Evolutionary conservation across 1,140 invertebrate species (phyloP), one percentile per base, ranked within the genome.

Genomic region (Caerostris extrusa): DNA sequence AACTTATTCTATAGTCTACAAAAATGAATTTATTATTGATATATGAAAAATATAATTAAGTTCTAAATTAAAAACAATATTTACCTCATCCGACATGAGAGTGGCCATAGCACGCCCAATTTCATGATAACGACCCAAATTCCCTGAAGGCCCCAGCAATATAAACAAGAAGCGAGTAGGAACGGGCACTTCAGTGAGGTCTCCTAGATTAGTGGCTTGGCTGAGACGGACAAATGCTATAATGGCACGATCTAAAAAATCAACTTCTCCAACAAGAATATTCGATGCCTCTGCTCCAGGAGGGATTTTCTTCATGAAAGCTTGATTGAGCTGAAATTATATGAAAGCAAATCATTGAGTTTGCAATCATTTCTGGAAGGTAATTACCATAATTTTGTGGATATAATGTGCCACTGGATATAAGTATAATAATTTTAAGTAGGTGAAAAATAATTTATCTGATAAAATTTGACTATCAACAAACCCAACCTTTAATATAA

Each of bases 71-170:
- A 34, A 34, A 34, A 34, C 7, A 90, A 81, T 57, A 89, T 94
- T 94, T 90, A 97, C 96, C 97, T 99, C 99, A 96, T 99, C 99
- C n/a, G 98, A 99, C 98, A 99, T 99, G 5, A 99, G 96, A 0
- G 99, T 99, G n/a, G 99, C 98, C 97, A 99, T 99, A 4, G 99
- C 98, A 94, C 99, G 97, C 6, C 99, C 99, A 94, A 99, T 99
- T 97, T 99, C 99, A 95, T 99, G 98, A 96, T 99, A 99, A 95
- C 98, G 98, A 88, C 97, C 97, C 91, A 97, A 97, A 69, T 97
- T 97, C 95, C 97, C 97, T n/a, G 94, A 94, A 17, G 99, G 99
- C 56, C 99, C 99, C 12, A 99, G 97, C 95, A 99, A 96, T 57
- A 99, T 97, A 95, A 99, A 99, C 94, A 99, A 97, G 96, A 99